Conservation (phyloP, 2,888 invertebrate genomes). For the Leucophenga maculata region DNA sequence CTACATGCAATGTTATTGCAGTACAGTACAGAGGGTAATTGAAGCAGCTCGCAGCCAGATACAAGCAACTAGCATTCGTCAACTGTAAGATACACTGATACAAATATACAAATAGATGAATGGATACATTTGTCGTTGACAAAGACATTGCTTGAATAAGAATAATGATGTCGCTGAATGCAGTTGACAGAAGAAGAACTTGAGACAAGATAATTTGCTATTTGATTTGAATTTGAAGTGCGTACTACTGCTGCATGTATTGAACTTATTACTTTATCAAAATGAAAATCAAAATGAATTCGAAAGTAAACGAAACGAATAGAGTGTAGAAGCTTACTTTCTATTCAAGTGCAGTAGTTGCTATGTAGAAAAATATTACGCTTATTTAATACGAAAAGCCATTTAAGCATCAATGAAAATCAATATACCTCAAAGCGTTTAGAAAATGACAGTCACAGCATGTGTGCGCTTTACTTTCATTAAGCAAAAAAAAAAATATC, state of each 20-base stretch:
- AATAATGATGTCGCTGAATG: conserved; percentile 32
- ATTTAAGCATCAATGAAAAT: not conserved
- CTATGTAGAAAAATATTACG: too few species aligned
- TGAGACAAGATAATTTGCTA: conserved; percentile 64
- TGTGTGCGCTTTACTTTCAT: not conserved
- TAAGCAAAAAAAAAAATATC: not conserved
- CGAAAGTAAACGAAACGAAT: not conserved
- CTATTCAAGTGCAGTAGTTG: not conserved
- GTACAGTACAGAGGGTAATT: not conserved
- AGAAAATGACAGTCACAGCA: not conserved
- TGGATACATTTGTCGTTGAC: conserved; percentile 22
- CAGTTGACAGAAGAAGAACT: conserved; percentile 57
- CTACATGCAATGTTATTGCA: not conserved
- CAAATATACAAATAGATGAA: conserved; percentile 19
- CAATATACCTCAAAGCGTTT: not conserved
- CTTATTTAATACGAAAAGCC: too few species aligned
- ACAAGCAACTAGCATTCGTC: conserved; percentile 5
- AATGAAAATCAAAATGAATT: not conserved
- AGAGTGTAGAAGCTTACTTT: not conserved
- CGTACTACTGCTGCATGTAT: not conserved
- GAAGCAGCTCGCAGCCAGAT: conserved; percentile 28
- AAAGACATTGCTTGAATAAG: conserved; percentile 6
- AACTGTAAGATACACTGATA: not conserved
- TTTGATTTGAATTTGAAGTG: conserved; percentile 45
- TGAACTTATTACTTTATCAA: not conserved